phyloP scores from a whole-genome alignment of 2,888 invertebrate species.

The Dicroscelio sp. region DNA sequence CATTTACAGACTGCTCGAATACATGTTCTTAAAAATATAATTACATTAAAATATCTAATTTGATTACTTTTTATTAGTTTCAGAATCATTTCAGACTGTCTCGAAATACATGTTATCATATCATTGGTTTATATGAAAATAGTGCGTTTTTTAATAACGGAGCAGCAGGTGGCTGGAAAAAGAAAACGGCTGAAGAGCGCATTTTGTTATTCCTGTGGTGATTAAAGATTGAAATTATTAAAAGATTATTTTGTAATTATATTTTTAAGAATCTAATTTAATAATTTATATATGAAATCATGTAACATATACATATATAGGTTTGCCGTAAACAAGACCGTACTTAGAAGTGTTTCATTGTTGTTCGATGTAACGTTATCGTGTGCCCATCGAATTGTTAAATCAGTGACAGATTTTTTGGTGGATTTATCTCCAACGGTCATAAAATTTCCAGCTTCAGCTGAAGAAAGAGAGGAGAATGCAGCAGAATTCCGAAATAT shows the following conservation, averaged over 20 bases:
- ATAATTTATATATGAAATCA: too few species aligned
- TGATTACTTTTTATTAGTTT: too few species aligned
- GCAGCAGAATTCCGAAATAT: constrained; percentile 1
- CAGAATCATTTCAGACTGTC: background rate
- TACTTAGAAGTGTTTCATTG: background rate
- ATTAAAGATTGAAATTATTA: background rate
- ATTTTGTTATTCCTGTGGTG: background rate
- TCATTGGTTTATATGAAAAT: constrained; percentile 6
- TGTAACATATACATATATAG: too few species aligned
- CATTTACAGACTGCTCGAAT: too few species aligned
- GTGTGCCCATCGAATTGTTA: background rate
- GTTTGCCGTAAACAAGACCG: background rate
- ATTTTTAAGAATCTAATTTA: background rate
- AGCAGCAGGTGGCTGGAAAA: background rate
- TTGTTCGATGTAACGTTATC: background rate
- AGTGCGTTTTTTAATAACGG: background rate
- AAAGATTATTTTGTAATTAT: background rate
- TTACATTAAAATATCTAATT: too few species aligned
- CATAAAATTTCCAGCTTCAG: background rate
- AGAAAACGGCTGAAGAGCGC: background rate
- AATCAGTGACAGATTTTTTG: background rate
- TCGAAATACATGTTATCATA: background rate
- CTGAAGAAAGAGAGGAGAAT: constrained; percentile 3
- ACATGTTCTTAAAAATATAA: background rate
- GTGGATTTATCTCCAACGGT: background rate